Base-by-base conservation (phyloP, 2,797 vertebrate genomes). In the Eospalax fontanierii region DNA sequence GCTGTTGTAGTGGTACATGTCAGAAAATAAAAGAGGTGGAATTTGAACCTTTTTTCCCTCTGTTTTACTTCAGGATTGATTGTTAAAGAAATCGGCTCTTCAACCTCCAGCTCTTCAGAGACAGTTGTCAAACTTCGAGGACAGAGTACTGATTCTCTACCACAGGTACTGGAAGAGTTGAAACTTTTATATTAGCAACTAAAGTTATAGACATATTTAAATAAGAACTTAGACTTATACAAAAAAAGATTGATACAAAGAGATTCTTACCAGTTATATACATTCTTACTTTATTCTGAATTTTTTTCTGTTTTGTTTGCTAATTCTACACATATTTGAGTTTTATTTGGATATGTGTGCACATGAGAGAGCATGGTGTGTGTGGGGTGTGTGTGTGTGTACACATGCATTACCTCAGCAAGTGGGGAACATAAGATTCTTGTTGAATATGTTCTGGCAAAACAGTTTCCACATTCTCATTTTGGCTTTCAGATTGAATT, bases 61-160 rank as follows among this genome's bases (percentile, higher is more conserved):
- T 96, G 81, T 92, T 75, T 66, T 6, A 50, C 0, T 18, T 0
- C 97, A 99, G 99, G 99, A 33, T 98, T 99, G 79, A 99, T 99
- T 14, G 99, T 99, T 61, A 99, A 99, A 97, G 99, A 99, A 94
- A 98, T 99, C 71, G 99, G 99, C 97, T 99, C 99, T 15, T 99
- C 99, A 96, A 99, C 99, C 4, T 99, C 99, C 95, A 99, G 99
- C 98, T 99, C 99, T 86, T 99, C 99, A 0, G 99, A 99, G 98
- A 99, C 99, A 0, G 99, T 99, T 22, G 99, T 99, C 84, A 99
- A 99, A 98, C 99, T 99, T 98, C 99, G 99, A 82, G 99, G 99
- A 92, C 99, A 99, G 98, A 99, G 99, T 98, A 99, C 99, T 0
- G 99, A 99, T 98, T 99, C 99, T 43, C 99, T 99, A 94, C 99